Evolutionary conservation across 2,113 vertebrate species (phyloP).

Genomic region (Oryzias woworae): DNA sequence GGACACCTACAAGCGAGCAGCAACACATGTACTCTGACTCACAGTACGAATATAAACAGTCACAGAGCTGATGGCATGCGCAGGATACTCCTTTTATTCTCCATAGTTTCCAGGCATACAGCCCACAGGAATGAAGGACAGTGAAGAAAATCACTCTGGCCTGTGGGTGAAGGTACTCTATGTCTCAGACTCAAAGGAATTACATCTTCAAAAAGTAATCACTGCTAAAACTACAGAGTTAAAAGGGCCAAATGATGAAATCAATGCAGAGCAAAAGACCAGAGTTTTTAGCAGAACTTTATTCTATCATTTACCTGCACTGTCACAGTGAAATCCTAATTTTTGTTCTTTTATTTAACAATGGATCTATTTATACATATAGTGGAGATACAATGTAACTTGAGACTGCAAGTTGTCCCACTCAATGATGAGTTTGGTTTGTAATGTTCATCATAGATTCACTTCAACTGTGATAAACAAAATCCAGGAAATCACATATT

Average conservation of each 20-base stretch:
- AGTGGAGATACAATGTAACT: too few species aligned
- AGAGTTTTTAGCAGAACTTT: slow-evolving; percentile 17
- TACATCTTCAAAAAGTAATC: slow-evolving; percentile 29
- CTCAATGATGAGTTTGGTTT: too few species aligned
- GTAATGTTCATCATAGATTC: too few species aligned
- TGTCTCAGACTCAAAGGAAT: slow-evolving; percentile 21
- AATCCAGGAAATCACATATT: too few species aligned
- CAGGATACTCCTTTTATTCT: slow-evolving; percentile 1
- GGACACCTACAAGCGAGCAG: slow-evolving; percentile 14
- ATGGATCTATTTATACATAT: too few species aligned
- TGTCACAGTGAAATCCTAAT: too few species aligned
- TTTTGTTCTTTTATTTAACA: too few species aligned
- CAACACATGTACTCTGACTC: slow-evolving; percentile 41
- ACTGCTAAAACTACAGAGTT: slow-evolving; percentile 31
- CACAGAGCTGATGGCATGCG: slow-evolving; percentile 31
- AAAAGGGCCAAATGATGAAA: slow-evolving; percentile 31
- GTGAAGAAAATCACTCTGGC: slow-evolving; percentile 1
- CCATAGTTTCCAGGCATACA: background rate
- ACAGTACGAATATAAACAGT: slow-evolving; percentile 27
- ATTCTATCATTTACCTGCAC: slow-evolving; percentile 6
- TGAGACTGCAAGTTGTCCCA: too few species aligned
- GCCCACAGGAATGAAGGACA: background rate
- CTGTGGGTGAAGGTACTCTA: background rate
- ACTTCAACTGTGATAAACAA: too few species aligned
- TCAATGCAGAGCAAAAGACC: slow-evolving; percentile 31